Base-by-base conservation (phyloP, 1,140 invertebrate genomes). In the Atopsyche davidsoni region DNA sequence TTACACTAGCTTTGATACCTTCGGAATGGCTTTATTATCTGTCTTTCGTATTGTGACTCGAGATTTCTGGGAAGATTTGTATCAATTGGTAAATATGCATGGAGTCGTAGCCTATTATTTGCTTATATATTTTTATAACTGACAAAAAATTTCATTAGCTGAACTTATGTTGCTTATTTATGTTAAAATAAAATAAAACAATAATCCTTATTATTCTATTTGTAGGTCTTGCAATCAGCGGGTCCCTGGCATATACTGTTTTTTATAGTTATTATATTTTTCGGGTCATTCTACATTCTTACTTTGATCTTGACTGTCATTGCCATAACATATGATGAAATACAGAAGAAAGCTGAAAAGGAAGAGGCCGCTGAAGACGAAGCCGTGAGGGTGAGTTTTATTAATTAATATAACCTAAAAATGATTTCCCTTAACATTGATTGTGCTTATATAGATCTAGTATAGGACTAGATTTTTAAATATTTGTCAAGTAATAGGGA, bases 291-390 rank as follows among this genome's bases (percentile, higher is more conserved):
- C 77, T 98, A 98, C 79, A 84, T 98, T 62, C 92, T 98, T 55
- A 98, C 98, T 75, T 85, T 98, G 75, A 98, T 98, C 68, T 86
- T 98, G 76, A 94, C 96, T 68, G 98, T 98, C 75, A 95, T 98
- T 69, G 94, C 95, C 60, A 97, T 98, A 94, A 96, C 93, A 14
- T 98, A 98, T 74, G 92, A 98, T 68, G 94, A 98, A 69, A 80
- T 97, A 67, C 93, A 97, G 74, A 96, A 96, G 79, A 95, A 96
- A 76, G 94, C 94, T 14, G 88, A 95, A 71, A 92, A 96, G 68
- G 94, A 98, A 68, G 92, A 96, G 68, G 84, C 86, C 45, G 88
- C 88, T 25, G 90, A 94, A 73, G 88, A 92, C 68, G 87, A 92
- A 76, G 88, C 88, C 46, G 81, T 93, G 60, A 81, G 87, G 75